Conservation (phyloP, 1,140 invertebrate species). For the Aphidius gifuensis region DNA sequence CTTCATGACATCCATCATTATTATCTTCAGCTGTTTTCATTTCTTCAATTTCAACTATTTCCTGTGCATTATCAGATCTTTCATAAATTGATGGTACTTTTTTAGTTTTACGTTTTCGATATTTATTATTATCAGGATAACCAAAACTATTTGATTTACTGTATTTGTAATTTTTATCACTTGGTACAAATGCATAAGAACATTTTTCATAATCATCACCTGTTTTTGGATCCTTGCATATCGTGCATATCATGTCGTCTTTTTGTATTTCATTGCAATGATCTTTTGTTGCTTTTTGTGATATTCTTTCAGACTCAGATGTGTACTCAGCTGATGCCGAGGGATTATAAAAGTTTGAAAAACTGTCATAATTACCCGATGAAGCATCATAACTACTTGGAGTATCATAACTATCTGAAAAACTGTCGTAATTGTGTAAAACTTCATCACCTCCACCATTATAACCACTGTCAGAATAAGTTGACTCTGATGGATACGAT, state of each 20-base stretch:
- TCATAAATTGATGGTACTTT: slow-evolving; percentile 13
- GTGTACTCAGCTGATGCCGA: slow-evolving; percentile 1
- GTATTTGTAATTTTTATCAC: slow-evolving; percentile 69
- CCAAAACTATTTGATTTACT: slow-evolving; percentile 48
- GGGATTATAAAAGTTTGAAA: background rate
- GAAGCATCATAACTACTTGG: background rate
- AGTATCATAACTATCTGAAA: background rate
- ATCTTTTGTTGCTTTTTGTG: slow-evolving; percentile 14
- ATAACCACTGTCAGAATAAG: slow-evolving; percentile 14
- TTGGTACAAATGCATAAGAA: slow-evolving; percentile 65
- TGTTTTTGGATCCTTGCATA: slow-evolving; percentile 66
- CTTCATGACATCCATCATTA: slow-evolving; percentile 12
- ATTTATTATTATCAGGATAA: slow-evolving; percentile 26
- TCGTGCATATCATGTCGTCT: slow-evolving; percentile 64
- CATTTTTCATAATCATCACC: slow-evolving; percentile 71
- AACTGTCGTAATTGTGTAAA: slow-evolving; percentile 29
- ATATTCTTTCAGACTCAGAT: slow-evolving; percentile 11
- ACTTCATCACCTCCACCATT: slow-evolving; percentile 34
- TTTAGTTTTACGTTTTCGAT: slow-evolving; percentile 8
- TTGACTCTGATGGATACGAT: slow-evolving; percentile 28
- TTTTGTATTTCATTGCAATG: slow-evolving; percentile 61
- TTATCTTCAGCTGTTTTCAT: background rate
- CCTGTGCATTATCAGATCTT: slow-evolving; percentile 48
- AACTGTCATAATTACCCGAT: slow-evolving; percentile 6
- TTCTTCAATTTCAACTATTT: slow-evolving; percentile 59